These are phyloP conservation scores for Didymodactylos carnosus DNA, from an alignment of 2,888 invertebrate species.

Conservation along the genomic window DNA sequence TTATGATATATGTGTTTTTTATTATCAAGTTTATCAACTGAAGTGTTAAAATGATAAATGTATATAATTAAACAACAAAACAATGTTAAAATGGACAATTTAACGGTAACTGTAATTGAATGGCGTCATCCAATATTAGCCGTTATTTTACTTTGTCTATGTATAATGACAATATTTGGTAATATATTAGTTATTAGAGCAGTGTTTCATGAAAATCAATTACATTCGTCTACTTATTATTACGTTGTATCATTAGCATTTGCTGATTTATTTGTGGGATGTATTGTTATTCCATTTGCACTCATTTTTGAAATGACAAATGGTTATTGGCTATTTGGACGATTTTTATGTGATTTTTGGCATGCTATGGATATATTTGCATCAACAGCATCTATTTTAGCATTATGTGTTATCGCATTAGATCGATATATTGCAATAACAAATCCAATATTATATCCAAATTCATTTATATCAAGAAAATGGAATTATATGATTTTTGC, in stretches of 20 bases:
- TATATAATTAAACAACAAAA: too few species aligned
- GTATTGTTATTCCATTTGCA: background rate
- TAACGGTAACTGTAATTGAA: background rate
- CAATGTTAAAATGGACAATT: too few species aligned
- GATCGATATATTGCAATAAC: conserved; percentile 97
- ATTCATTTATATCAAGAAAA: conserved; percentile 67
- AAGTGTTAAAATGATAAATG: too few species aligned
- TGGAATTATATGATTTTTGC: conserved; percentile 69
- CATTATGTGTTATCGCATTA: conserved; percentile 81
- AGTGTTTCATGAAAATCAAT: background rate
- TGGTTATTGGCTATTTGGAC: conserved; percentile 63
- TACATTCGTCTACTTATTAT: background rate
- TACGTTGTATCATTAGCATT: background rate
- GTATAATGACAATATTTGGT: background rate
- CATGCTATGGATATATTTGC: conserved; percentile 84
- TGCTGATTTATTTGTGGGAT: background rate
- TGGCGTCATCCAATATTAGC: background rate
- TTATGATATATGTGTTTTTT: too few species aligned
- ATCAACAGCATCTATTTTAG: conserved; percentile 86
- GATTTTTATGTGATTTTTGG: conserved; percentile 93
- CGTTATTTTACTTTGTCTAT: background rate
- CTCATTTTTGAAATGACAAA: background rate
- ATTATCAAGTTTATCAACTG: too few species aligned
- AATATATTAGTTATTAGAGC: background rate
- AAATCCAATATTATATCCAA: conserved; percentile 88